phyloP scores from a whole-genome alignment of 2,797 vertebrate species.

The Eulemur coronatus region DNA sequence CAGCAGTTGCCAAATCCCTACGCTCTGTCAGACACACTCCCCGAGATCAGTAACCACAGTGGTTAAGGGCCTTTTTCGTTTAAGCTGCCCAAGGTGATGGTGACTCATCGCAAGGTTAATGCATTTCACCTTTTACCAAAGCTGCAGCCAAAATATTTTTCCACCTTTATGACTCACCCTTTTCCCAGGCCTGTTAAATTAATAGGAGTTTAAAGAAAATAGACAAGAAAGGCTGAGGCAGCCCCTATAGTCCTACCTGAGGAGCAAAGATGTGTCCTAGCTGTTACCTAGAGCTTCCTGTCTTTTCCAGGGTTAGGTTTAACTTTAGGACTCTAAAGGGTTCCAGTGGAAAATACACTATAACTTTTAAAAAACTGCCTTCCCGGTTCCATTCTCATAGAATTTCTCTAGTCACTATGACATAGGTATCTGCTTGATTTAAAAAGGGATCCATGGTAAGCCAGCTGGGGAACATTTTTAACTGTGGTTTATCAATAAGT shows the following conservation, averaged over 20 bases:
- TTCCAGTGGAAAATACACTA: neutral
- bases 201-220: slow-evolving; percentile 48
- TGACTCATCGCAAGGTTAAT: slow-evolving; percentile 64
- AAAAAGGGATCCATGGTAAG: neutral
- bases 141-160: slow-evolving; percentile 58
- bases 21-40: neutral
- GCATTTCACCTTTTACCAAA: slow-evolving; percentile 61
- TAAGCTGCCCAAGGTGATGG: slow-evolving; percentile 28
- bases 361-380: neutral
- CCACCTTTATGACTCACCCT: slow-evolving; percentile 63
- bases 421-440: neutral
- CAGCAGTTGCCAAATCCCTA: neutral
- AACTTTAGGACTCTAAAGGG: neutral
- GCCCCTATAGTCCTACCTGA: neutral
- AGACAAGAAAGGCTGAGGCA: neutral
- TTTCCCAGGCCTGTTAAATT: slow-evolving; percentile 64
- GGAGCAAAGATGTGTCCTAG: neutral
- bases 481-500: neutral
- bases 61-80: neutral
- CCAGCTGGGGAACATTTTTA: neutral
- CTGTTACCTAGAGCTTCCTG: neutral
- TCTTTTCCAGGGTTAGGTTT: neutral
- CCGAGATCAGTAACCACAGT: neutral
- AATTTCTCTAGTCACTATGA: neutral
- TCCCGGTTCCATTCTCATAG: neutral